Evolutionary conservation across 2,888 invertebrate species (phyloP), one percentile per base, ranked within the genome.

Genomic region (Diogma glabrata): DNA sequence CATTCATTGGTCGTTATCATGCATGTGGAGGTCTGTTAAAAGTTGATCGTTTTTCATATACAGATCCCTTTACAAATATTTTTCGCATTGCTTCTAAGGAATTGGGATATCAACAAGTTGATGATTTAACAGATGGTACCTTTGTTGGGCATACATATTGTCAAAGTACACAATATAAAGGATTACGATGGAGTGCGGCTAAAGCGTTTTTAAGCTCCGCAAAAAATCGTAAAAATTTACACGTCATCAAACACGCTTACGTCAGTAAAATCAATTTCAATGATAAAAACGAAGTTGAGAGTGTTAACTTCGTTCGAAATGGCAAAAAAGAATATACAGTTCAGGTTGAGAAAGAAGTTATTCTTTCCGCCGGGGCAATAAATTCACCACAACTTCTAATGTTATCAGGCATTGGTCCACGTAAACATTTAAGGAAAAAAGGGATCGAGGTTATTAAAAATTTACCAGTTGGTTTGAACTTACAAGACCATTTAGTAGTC

Each of bases 401-500:
- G 57, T 61, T 67, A 3, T 68, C 69, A 0, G 69, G 69, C 2
- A 58, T 69, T 3, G 69, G 70, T 1, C 63, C 59, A 3, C 38
- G 20, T 3, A 16, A 58, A 2, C 61, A 64, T 8, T 54, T 68
- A 7, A 28, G 56, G 45, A 24, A 59, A 1, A 24, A 64, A 4
- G 30, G 58, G 1, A 57, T 70, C 9, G 54, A 60, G 0, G 50
- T 67, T 5, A 22, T 62, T 0, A 54, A 51, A 9, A 57, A 63
- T 36, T 50, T 67, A 26, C 54, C 56, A 38, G 83, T 88, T 0
- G 87, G 87, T 1, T 73, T 79, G 56, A 85, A 89, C 61, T 71
- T 90, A 2, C 87, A 88, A 65, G 89, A 90, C 62, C 89, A 90
- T 64, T 78, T 84, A 17, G 77, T 79, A 0, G 72, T 81, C 2